phyloP scores from a whole-genome alignment of 2,888 invertebrate genomes.

The Diarsia dahlii region DNA sequence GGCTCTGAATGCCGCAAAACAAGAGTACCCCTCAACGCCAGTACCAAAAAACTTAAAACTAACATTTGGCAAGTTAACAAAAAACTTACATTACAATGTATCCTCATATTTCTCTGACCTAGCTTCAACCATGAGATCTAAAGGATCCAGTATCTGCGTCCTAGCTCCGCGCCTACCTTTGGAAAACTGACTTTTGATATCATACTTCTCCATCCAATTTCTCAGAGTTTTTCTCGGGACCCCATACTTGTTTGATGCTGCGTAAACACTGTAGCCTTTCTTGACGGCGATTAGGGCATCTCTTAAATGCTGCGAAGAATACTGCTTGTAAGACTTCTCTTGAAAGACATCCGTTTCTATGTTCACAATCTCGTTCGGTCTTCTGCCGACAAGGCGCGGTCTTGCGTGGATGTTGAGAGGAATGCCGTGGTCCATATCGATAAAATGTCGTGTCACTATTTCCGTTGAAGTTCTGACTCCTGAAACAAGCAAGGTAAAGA shows the following conservation, averaged over 20 bases:
- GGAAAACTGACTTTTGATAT: constrained; percentile 90
- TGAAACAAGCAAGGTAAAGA: constrained; percentile 89
- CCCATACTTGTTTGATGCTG: constrained; percentile 90
- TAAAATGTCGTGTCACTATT: constrained; percentile 88
- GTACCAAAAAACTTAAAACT: constrained; percentile 34
- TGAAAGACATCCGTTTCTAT: constrained; percentile 88
- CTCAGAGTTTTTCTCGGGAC: constrained; percentile 90
- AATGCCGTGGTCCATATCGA: constrained; percentile 87
- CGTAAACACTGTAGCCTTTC: constrained; percentile 90
- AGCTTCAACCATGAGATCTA: constrained; percentile 82
- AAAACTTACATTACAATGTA: constrained; percentile 44
- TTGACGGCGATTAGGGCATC: constrained; percentile 89
- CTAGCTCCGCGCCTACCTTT: constrained; percentile 86
- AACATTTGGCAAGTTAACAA: constrained; percentile 56
- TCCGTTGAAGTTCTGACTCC: constrained; percentile 87
- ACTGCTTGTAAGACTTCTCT: constrained; percentile 89
- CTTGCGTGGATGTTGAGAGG: constrained; percentile 86
- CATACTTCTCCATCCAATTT: constrained; percentile 91
- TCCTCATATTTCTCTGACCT: constrained; percentile 81
- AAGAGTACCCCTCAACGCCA: constrained; percentile 19
- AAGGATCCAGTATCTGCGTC: constrained; percentile 82
- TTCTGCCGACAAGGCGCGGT: constrained; percentile 84
- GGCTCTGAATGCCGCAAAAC: background rate
- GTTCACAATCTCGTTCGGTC: constrained; percentile 87
- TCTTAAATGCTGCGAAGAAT: constrained; percentile 87